Percentiles rank a stretch among this genome's conserved stretches.
phyloP scores from a whole-genome alignment of 1,140 invertebrate genomes.

The Helicoverpa armigera region DNA sequence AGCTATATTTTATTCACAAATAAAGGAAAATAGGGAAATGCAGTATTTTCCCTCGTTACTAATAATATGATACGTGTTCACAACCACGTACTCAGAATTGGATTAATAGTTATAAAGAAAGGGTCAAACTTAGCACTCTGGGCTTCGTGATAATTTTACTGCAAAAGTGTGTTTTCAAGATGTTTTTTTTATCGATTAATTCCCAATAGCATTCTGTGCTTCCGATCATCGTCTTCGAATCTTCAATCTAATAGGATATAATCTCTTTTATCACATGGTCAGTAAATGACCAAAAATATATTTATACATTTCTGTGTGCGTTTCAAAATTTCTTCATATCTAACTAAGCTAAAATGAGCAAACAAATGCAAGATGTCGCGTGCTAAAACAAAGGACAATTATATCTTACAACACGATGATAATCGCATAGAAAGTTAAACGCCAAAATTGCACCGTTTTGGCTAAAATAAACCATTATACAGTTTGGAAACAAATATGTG shows the following conservation, averaged over 20 bases:
- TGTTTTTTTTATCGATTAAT: too few species aligned
- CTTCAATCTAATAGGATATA: too few species aligned
- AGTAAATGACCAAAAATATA: too few species aligned
- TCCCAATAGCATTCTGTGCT: too few species aligned
- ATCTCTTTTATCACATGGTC: too few species aligned
- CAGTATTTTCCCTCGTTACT: neutral
- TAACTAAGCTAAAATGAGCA: too few species aligned
- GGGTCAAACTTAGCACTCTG: too few species aligned
- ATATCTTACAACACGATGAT: constrained; percentile 22
- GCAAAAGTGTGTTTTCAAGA: too few species aligned
- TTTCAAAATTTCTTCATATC: too few species aligned
- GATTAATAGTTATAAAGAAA: neutral
- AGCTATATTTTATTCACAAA: neutral
- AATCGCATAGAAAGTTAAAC: constrained; percentile 62
- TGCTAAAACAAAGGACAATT: constrained; percentile 30
- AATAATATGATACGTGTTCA: neutral
- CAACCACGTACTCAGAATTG: neutral
- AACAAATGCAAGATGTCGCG: constrained; percentile 8
- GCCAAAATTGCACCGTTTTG: constrained; percentile 55
- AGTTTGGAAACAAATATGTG: constrained; percentile 22
- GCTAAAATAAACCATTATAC: constrained; percentile 13
- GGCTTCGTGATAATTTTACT: too few species aligned
- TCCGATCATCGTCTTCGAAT: too few species aligned
- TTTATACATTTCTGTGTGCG: too few species aligned
- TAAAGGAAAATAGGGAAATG: constrained; percentile 7